These are phyloP conservation scores for Phoxinus phoxinus DNA, from an alignment of 2,113 vertebrate species.

Conservation along the genomic window DNA sequence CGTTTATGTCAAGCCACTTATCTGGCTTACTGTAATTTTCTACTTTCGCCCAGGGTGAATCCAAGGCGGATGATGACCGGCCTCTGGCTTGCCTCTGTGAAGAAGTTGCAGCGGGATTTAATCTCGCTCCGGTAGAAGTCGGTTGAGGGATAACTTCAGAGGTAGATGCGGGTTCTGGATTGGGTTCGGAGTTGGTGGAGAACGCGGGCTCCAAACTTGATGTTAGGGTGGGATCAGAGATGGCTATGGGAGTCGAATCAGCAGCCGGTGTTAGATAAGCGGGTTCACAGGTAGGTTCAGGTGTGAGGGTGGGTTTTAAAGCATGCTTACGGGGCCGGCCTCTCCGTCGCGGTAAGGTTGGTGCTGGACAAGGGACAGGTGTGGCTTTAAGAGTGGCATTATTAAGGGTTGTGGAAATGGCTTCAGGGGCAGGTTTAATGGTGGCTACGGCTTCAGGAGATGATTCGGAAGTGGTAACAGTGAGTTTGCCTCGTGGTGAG, in stretches of 20 bases:
- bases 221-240: neutral
- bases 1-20: conserved; percentile 2
- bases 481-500: neutral
- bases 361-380: neutral
- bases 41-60: neutral
- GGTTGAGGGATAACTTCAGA: neutral
- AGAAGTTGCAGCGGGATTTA: neutral
- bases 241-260: neutral
- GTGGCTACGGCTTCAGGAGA: neutral
- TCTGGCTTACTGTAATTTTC: neutral
- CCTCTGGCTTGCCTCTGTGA: neutral
- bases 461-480: neutral
- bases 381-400: neutral
- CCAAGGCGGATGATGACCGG: neutral
- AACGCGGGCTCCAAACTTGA: neutral
- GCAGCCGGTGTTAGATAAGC: neutral
- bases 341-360: neutral
- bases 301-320: neutral
- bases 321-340: neutral
- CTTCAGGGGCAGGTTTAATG: neutral
- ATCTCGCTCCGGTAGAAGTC: neutral
- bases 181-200: neutral
- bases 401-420: neutral
- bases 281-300: neutral
- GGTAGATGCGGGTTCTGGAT: neutral